Conservation (phyloP, 2,888 invertebrate genomes). For the Altica lythri region DNA sequence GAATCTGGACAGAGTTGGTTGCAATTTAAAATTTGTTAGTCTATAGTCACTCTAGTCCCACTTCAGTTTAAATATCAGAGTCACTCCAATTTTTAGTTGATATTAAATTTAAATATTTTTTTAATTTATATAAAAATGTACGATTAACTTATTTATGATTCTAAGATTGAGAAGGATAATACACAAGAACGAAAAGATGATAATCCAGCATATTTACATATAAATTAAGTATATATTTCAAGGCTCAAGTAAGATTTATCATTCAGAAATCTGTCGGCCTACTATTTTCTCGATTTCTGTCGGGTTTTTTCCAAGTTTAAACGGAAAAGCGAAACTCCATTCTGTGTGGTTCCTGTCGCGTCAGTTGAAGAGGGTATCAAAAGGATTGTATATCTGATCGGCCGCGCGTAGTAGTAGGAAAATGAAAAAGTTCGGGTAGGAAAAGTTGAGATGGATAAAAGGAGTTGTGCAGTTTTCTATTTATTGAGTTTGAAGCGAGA, state of each 20-base stretch:
- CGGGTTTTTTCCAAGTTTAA: conserved; percentile 20
- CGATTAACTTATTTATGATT: too few relatives aligned
- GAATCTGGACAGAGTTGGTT: too few relatives aligned
- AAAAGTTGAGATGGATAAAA: conserved; percentile 53
- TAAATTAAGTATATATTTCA: conserved; percentile 17
- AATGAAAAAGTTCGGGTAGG: conserved; percentile 52
- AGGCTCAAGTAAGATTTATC: conserved; percentile 10
- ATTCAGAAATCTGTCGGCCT: conserved; percentile 11
- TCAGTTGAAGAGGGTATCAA: conserved; percentile 33
- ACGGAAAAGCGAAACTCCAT: conserved; percentile 22
- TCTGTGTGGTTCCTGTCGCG: conserved; percentile 35
- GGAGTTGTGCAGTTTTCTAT: conserved; percentile 56
- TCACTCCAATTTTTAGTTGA: too few relatives aligned
- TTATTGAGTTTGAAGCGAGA: conserved; percentile 55
- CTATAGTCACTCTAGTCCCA: too few relatives aligned
- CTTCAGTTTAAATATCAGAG: too few relatives aligned
- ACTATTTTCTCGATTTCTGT: conserved; percentile 12
- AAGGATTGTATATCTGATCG: conserved; percentile 47
- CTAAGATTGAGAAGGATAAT: too few relatives aligned
- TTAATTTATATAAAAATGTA: too few relatives aligned
- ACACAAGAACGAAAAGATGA: too few relatives aligned
- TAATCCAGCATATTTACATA: conserved; percentile 16
- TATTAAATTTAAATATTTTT: too few relatives aligned
- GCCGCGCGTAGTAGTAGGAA: conserved; percentile 47
- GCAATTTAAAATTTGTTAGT: too few relatives aligned